Base-by-base conservation (phyloP, 1,140 invertebrate genomes). In the Metopolophium dirhodum region DNA sequence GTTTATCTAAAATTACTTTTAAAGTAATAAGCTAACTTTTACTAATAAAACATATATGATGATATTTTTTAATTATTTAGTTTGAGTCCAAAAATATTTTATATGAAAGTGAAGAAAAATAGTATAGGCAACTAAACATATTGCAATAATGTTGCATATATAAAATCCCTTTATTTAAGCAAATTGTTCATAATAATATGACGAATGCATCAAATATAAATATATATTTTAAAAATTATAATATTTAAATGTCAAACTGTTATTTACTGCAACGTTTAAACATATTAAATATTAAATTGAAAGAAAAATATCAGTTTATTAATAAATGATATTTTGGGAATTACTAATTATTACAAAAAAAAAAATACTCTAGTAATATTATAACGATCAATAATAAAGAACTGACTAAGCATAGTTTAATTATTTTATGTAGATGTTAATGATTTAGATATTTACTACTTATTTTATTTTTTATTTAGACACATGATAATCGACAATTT, bases 401-500 rank as follows among this genome's bases (percentile, higher is more conserved):
- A 68, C 30, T 77, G 4, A n/a, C 7, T 1, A 77, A n/a, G 9
- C 3, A 14, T n/a, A 77, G 18, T 77, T 77, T 77, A 18, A 77
- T 77, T 4, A n/a, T 77, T 77, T 77, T n/a, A 4, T 68, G 14
- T 68, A 68, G 30, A 68, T 68, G 61, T 82, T 30, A 22, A 30
- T 41, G 14, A 20, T 61, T 45, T 20, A 47, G 20, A 41, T 86
- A 47, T 93, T 51, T 92, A 91, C 26, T 91, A 47, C 0, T 77
- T 20, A n/a, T 45, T 30, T 11, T 51, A n/a, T n/a, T 86, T 94
- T 94, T 49, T 93, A 96, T 96, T 90, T 95, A 98, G 97, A 97
- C 96, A 51, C 98, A 98, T 94, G 97, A 98, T 94, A 97, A 97
- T 94, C 96, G 98, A 90, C 98, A 99, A 95, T 96, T 98, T 18